Conservation (phyloP, 1,140 invertebrate genomes). For the Mesaphorura yosii region DNA sequence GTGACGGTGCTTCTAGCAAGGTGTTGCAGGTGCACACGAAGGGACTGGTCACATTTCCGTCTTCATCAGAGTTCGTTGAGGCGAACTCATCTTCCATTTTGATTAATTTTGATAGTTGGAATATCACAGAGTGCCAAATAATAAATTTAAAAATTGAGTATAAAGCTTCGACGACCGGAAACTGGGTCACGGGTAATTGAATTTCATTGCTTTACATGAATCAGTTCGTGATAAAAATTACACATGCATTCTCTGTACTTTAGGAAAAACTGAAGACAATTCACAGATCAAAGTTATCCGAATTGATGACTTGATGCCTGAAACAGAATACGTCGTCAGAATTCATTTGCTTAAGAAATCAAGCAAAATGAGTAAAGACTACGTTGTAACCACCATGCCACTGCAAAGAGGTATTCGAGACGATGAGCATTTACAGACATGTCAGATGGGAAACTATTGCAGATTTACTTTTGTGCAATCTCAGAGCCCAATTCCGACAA, state of each 20-base stretch:
- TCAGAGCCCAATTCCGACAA: background rate
- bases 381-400: background rate
- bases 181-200: background rate
- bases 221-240: background rate
- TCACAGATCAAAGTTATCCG: background rate
- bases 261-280: background rate
- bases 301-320: background rate
- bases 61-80: background rate
- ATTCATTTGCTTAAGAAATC: background rate
- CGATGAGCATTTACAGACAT: background rate
- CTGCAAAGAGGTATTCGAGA: background rate
- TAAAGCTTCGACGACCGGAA: background rate
- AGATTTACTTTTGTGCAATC: background rate
- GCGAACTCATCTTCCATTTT: background rate
- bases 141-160: background rate
- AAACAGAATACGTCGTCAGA: background rate
- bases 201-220: no score
- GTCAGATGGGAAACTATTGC: background rate
- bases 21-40: background rate
- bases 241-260: background rate
- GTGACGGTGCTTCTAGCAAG: background rate
- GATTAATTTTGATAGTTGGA: background rate
- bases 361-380: background rate
- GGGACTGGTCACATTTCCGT: background rate
- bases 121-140: background rate